These are phyloP conservation scores for Melanotaenia nigrans DNA, from an alignment of 2,797 vertebrate species.

Conservation along the genomic window DNA sequence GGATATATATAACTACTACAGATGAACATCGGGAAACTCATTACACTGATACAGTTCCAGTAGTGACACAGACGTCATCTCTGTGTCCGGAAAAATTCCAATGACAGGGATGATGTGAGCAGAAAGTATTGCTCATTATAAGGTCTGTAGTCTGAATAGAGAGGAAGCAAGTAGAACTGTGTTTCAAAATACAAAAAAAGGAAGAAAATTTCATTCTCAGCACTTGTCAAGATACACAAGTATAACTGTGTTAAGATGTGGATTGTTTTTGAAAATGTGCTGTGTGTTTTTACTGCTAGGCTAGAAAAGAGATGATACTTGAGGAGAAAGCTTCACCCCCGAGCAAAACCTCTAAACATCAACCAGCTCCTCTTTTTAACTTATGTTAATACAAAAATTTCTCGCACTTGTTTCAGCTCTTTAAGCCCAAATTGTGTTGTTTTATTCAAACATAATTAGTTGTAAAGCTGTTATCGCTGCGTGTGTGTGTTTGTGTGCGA, in stretches of 20 bases:
- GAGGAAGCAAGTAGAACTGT: slow-evolving; percentile 19
- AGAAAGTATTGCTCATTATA: slow-evolving; percentile 58
- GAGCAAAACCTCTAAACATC: slow-evolving; percentile 66
- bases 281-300: slow-evolving; percentile 50
- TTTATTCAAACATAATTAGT: slow-evolving; percentile 79
- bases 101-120: slow-evolving; percentile 58
- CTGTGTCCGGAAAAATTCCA: slow-evolving; percentile 59
- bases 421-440: slow-evolving; percentile 70
- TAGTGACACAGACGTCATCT: slow-evolving; percentile 58
- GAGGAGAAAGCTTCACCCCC: slow-evolving; percentile 38
- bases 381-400: slow-evolving; percentile 70
- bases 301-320: slow-evolving; percentile 39
- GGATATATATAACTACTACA: slow-evolving; percentile 63
- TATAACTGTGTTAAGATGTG: slow-evolving; percentile 47
- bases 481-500: slow-evolving; percentile 35
- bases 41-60: slow-evolving; percentile 42
- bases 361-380: slow-evolving; percentile 63
- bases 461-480: slow-evolving; percentile 51
- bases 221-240: slow-evolving; percentile 59
- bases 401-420: slow-evolving; percentile 62
- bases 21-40: slow-evolving; percentile 52
- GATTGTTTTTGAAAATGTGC: slow-evolving; percentile 62
- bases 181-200: slow-evolving; percentile 34
- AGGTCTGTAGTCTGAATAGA: slow-evolving; percentile 29
- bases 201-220: slow-evolving; percentile 18